Evolutionary conservation across 2,113 vertebrate species (phyloP).

Genomic region (Sceloporus undulatus): DNA sequence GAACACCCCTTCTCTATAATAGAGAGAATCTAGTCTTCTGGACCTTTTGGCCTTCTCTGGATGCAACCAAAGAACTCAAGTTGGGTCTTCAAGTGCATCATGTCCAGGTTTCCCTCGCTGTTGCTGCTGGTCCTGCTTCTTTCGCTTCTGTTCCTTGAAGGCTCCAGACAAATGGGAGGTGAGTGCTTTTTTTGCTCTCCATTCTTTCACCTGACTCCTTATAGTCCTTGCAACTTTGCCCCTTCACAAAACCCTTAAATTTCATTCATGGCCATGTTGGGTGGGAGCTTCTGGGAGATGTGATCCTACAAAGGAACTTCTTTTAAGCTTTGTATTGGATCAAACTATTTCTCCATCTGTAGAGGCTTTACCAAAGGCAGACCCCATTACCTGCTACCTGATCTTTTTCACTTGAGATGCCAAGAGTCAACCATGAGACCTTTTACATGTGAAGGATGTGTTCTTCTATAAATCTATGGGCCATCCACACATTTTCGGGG

Average conservation of each 20-base stretch:
- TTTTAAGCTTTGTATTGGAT: not conserved
- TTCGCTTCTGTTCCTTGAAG: conserved; percentile 1
- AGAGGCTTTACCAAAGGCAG: too few relatives aligned
- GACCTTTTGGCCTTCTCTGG: too few relatives aligned
- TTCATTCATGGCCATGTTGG: not conserved
- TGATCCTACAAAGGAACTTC: not conserved
- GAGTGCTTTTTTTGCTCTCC: conserved; percentile 1
- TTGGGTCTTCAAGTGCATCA: not conserved
- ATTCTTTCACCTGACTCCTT: too few relatives aligned
- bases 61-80: not conserved
- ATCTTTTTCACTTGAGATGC: not conserved
- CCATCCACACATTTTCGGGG: not conserved
- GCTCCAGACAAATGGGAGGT: conserved; percentile 7
- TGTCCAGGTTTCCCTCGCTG: not conserved
- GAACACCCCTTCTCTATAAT: not conserved
- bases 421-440: not conserved
- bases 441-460: not conserved
- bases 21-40: not conserved
- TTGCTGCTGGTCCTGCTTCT: not conserved
- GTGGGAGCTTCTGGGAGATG: not conserved
- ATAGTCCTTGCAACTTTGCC: not conserved
- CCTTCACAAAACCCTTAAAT: not conserved
- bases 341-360: not conserved
- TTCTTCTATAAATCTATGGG: not conserved
- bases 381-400: not conserved